Base-by-base conservation (phyloP, 2,888 invertebrate genomes). In the Drosophila meridionalis region DNA sequence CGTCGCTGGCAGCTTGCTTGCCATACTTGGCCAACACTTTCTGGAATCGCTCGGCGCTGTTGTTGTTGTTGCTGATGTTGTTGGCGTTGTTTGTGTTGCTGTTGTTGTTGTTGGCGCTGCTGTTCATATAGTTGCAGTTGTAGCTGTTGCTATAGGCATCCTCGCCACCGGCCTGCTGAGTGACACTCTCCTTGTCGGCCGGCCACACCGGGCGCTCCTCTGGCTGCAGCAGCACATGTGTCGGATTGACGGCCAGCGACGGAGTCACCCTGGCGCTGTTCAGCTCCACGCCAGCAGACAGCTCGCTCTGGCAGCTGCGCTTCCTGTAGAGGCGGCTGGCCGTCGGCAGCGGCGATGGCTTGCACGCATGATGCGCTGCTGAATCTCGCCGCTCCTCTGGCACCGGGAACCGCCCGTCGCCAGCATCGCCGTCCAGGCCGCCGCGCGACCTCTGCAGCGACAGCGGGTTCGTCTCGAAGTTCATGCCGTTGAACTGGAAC, bases 401-500 rank as follows among this genome's bases (percentile, higher is more conserved):
- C 12, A 26, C 26, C 11, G 60, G 6, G 6, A 26, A 38, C 3
- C 69, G 45, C 2, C 58, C 56, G 57, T 78, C 76, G 48, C 76
- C 79, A n/a, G 60, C 63, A 3, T 79, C 75, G 2, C 11, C 59
- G 11, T 38, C 26, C 28, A 59, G 59, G 28, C 2, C 26, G 3
- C 2, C n/a, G 1, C 28, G 32, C 12, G 69, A 20, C 50, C n/a
- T 28, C 0, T 34, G 32, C 12, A 62, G 28, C 7, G 28, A 14
- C 8, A 69, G 7, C n/a, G 84, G 69, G 14, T 42, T 59, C 26
- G 78, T 69, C 66, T 73, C 78, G 28, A 81, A 83, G 2, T 45
- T 50, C 70, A 60, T 59, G 0, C 78, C 83, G 53, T 83, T 74
- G 56, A 73, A 84, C 9, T 57, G 58, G 26, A 75, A 89, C 0